phyloP scores from a whole-genome alignment of 2,797 vertebrate genomes.

The Phrynocephalus forsythii region DNA sequence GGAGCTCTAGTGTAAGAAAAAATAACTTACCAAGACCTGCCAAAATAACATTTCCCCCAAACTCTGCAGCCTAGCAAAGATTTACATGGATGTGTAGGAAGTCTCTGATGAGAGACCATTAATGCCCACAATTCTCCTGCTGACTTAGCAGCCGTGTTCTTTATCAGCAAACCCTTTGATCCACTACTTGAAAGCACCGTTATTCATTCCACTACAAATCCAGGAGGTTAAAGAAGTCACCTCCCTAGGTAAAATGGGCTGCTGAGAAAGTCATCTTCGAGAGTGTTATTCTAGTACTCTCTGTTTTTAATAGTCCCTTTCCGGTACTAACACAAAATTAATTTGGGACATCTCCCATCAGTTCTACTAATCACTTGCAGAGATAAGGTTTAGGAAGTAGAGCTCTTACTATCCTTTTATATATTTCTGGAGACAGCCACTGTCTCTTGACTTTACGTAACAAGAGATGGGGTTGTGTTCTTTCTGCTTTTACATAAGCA shows the following conservation, averaged over 20 bases:
- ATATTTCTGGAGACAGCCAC: conserved; percentile 16
- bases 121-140: conserved; percentile 30
- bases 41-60: too few species aligned
- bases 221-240: conserved; percentile 32
- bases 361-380: accelerated
- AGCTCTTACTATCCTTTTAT: conserved; percentile 5
- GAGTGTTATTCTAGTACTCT: neutral
- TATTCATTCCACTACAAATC: conserved; percentile 32
- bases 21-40: too few species aligned
- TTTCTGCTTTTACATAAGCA: conserved; percentile 57
- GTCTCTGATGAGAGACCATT: conserved; percentile 25
- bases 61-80: conserved; percentile 19
- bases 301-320: conserved; percentile 19
- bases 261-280: conserved; percentile 17
- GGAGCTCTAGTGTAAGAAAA: too few species aligned
- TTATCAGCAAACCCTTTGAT: conserved; percentile 22
- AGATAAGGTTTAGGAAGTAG: conserved; percentile 24
- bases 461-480: conserved; percentile 43
- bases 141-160: conserved; percentile 42
- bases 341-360: conserved; percentile 24
- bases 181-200: conserved; percentile 10
- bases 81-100: conserved; percentile 19
- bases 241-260: neutral
- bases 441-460: conserved; percentile 50
- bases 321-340: conserved; percentile 13